Evolutionary conservation across 64 coral and sea anemone species (phyloP).

Genomic region (Stichodactyla mertensii): DNA sequence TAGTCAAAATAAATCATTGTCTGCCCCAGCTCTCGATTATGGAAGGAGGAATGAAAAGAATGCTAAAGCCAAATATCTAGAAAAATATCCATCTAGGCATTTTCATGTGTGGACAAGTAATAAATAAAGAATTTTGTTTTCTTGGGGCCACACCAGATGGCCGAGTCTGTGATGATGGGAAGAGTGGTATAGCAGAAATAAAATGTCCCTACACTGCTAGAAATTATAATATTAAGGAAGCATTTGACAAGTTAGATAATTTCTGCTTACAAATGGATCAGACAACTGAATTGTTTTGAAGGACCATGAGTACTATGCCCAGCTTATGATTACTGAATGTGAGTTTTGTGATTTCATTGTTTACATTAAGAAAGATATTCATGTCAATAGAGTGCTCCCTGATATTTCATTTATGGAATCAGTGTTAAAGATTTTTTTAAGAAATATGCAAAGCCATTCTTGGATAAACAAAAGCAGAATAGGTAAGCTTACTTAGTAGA

Average conservation of each 20-base stretch:
- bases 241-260: background rate
- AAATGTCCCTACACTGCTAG: slow-evolving; percentile 37
- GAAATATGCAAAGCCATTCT: too few species aligned
- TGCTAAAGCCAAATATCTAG: slow-evolving; percentile 30
- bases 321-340: too few species aligned
- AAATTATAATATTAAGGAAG: slow-evolving; percentile 31
- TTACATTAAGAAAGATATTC: too few species aligned
- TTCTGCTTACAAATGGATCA: background rate
- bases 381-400: too few species aligned
- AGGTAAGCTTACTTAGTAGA: too few species aligned
- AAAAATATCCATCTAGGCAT: slow-evolving; percentile 22
- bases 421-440: too few species aligned
- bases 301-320: too few species aligned
- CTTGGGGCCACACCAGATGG: slow-evolving; percentile 17
- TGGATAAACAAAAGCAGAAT: too few species aligned
- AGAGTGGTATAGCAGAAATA: slow-evolving; percentile 23
- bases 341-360: too few species aligned
- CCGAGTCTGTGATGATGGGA: background rate
- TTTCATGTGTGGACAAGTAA: slow-evolving; percentile 30
- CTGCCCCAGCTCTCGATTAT: slow-evolving; percentile 38
- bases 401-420: too few species aligned
- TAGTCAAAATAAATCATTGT: slow-evolving; percentile 21
- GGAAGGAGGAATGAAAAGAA: slow-evolving; percentile 40
- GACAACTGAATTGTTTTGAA: too few species aligned
- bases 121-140: slow-evolving; percentile 27